These are phyloP conservation scores for Psix sp. DNA, from an alignment of 1,140 invertebrate genomes.

Conservation along the genomic window DNA sequence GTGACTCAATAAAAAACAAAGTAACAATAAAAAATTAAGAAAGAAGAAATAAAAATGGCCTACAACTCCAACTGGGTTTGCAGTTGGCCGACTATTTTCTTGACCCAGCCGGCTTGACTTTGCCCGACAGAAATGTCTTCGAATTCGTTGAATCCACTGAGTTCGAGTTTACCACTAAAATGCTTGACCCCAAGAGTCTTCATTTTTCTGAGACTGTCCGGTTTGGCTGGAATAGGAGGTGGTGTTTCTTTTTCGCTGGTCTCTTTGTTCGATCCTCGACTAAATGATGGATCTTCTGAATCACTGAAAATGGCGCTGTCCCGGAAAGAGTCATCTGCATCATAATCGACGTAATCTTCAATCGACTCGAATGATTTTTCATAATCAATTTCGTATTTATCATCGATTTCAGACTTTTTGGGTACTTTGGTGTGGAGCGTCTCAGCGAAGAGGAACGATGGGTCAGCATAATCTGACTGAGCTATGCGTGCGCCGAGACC, in stretches of 20 bases:
- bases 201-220: constrained; percentile 61
- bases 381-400: constrained; percentile 82
- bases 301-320: constrained; percentile 92
- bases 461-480: constrained; percentile 90
- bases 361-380: constrained; percentile 87
- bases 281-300: constrained; percentile 76
- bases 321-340: constrained; percentile 83
- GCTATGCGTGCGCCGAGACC: constrained; percentile 90
- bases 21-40: background rate
- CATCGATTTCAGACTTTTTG: constrained; percentile 47
- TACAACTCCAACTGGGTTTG: constrained; percentile 51
- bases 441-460: constrained; percentile 79
- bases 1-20: background rate
- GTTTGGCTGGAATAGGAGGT: constrained; percentile 73
- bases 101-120: constrained; percentile 75
- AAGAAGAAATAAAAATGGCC: background rate
- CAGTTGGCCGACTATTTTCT: constrained; percentile 74
- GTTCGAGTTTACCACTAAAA: constrained; percentile 15
- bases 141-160: constrained; percentile 33
- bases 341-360: constrained; percentile 78
- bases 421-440: constrained; percentile 9
- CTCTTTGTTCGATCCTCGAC: constrained; percentile 29
- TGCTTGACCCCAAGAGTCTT: constrained; percentile 19
- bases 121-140: constrained; percentile 73
- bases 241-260: constrained; percentile 63